Percentiles rank a stretch among this genome's conserved stretches.
These are phyloP conservation scores for Cremastinae sp. DNA, from an alignment of 2,888 invertebrate species.

Conservation along the genomic window DNA sequence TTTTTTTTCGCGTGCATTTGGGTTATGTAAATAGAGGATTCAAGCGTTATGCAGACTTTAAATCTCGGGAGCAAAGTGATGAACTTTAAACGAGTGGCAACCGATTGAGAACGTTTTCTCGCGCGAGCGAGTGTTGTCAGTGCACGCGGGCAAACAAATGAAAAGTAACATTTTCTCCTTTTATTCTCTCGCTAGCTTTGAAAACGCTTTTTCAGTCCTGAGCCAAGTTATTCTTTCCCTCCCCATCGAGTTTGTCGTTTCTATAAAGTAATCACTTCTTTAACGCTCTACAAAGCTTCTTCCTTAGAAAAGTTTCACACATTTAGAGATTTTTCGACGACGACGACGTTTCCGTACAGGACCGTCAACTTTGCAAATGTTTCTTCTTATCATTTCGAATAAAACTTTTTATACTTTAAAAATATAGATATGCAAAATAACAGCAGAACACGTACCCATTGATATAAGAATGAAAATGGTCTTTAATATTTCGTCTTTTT, in stretches of 20 bases:
- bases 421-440: no score
- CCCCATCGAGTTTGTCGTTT: slow-evolving; percentile 26
- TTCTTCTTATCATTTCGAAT: no score
- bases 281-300: slow-evolving; percentile 38
- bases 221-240: neutral
- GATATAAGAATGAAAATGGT: no score
- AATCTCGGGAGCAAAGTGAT: slow-evolving; percentile 35
- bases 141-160: slow-evolving; percentile 44
- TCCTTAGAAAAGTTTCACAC: slow-evolving; percentile 19
- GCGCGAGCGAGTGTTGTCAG: neutral
- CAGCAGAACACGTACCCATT: no score
- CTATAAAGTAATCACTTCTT: slow-evolving; percentile 49
- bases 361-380: no score
- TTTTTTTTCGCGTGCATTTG: no score
- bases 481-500: no score
- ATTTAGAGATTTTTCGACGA: no score
- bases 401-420: no score
- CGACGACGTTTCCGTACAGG: no score
- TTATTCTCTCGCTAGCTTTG: no score
- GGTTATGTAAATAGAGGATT: neutral
- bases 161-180: slow-evolving; percentile 32
- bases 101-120: slow-evolving; percentile 14
- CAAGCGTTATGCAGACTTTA: slow-evolving; percentile 7
- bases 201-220: neutral
- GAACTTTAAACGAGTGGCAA: slow-evolving; percentile 24